Percentiles rank a stretch among this genome's conserved stretches.
Conservation (phyloP, 1,140 invertebrate species). For the Trachymyrmex cornetzi region DNA sequence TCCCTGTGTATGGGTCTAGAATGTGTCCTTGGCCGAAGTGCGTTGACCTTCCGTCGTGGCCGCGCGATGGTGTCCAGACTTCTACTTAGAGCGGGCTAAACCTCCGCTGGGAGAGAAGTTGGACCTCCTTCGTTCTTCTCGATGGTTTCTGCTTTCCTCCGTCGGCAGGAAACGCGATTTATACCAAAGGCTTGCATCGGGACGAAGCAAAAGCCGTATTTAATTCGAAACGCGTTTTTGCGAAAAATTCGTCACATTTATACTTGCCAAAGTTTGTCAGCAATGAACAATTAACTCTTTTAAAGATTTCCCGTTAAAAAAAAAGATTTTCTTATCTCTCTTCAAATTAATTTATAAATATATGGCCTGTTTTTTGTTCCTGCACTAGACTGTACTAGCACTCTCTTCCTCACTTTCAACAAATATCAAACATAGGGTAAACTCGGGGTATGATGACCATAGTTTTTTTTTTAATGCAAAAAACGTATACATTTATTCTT, state of each 20-base stretch:
- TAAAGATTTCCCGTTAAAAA: not conserved
- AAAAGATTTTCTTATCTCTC: not conserved
- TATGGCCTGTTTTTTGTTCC: too few relatives aligned
- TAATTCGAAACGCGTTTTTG: not conserved
- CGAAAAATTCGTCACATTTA: not conserved
- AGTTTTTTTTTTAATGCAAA: too few relatives aligned
- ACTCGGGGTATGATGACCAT: too few relatives aligned
- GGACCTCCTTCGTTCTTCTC: constrained; percentile 59
- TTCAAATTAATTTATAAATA: not conserved
- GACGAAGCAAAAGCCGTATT: not conserved
- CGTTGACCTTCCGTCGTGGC: constrained; percentile 80
- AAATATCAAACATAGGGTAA: too few relatives aligned
- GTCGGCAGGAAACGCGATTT: constrained; percentile 37
- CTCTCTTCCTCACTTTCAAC: too few relatives aligned
- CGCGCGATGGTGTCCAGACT: constrained; percentile 74
- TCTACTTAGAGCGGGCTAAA: constrained; percentile 76
- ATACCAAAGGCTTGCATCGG: not conserved
- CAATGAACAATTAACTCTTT: not conserved
- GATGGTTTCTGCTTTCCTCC: constrained; percentile 21
- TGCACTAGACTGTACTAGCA: too few relatives aligned
- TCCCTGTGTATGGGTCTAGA: constrained; percentile 79
- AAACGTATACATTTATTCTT: too few relatives aligned
- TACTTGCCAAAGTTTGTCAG: not conserved
- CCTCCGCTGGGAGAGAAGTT: constrained; percentile 71
- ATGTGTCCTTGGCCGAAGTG: constrained; percentile 83